These are phyloP conservation scores for Kradibia gibbosae DNA, from an alignment of 1,140 invertebrate genomes.

Conservation along the genomic window DNA sequence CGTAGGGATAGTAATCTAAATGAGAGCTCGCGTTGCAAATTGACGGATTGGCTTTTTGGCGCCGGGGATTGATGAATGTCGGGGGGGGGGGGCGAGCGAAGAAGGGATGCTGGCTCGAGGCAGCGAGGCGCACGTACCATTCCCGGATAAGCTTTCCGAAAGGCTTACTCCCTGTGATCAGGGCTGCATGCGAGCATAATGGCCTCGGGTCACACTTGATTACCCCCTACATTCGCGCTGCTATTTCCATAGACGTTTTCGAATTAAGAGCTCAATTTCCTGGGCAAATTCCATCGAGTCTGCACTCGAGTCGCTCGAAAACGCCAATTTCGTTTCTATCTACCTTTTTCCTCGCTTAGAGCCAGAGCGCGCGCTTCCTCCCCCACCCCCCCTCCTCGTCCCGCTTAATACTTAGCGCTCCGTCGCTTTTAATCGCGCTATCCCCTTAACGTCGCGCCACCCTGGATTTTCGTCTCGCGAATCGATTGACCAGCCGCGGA, in stretches of 20 bases:
- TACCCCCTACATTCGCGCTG: constrained; percentile 45
- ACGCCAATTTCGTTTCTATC: background rate
- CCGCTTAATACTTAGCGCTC: constrained; percentile 7
- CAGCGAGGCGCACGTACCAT: constrained; percentile 45
- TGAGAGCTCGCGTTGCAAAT: background rate
- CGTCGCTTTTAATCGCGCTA: background rate
- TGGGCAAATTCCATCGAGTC: constrained; percentile 55
- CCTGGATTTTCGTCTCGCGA: background rate
- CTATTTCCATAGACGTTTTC: constrained; percentile 59
- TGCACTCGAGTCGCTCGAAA: constrained; percentile 14
- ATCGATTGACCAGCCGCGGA: background rate
- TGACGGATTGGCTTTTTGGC: background rate
- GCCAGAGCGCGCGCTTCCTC: background rate
- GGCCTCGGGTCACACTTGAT: constrained; percentile 56
- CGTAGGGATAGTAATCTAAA: background rate
- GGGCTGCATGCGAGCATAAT: constrained; percentile 54
- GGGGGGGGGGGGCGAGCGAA: background rate
- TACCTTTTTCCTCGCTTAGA: background rate
- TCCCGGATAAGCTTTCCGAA: constrained; percentile 55
- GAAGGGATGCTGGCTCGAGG: constrained; percentile 23
- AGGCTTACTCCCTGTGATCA: constrained; percentile 56
- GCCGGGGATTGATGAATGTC: constrained; percentile 5
- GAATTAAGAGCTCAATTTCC: constrained; percentile 61
- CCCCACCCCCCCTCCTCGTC: background rate
- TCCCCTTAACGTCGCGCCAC: background rate